Percentiles rank a stretch among this genome's conserved stretches.
These are phyloP conservation scores for Entelurus aequoreus DNA, from an alignment of 2,113 vertebrate genomes.

Conservation along the genomic window DNA sequence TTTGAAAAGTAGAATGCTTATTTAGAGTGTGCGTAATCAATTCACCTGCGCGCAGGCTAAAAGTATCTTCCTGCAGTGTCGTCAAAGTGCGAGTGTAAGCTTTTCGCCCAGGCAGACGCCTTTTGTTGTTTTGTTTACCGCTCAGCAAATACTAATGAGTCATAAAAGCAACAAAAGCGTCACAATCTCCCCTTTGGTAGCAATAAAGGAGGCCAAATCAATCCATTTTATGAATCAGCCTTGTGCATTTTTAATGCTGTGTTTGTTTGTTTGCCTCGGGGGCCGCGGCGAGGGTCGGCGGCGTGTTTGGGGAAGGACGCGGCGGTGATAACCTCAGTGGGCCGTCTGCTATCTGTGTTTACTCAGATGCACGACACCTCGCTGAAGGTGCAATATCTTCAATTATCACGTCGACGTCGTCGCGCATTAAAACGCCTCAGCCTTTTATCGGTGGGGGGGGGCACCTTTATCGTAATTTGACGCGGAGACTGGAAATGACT, in stretches of 20 bases:
- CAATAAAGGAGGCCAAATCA: conserved; percentile 66
- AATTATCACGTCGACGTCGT: conserved; percentile 52
- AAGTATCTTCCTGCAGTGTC: not conserved
- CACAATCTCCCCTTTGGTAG: conserved; percentile 64
- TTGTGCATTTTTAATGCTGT: conserved; percentile 73
- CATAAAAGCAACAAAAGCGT: conserved; percentile 61
- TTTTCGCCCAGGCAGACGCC: conserved; percentile 3
- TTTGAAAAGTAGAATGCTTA: too few relatives aligned
- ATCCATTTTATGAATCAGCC: conserved; percentile 72
- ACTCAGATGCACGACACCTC: conserved; percentile 64
- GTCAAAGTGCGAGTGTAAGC: not conserved
- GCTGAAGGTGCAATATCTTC: conserved; percentile 61
- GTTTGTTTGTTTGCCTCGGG: conserved; percentile 72
- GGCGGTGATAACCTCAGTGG: conserved; percentile 63
- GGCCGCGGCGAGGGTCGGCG: conserved; percentile 53
- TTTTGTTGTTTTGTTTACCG: conserved; percentile 55
- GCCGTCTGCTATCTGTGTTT: conserved; percentile 68
- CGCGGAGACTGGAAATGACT: conserved; percentile 55
- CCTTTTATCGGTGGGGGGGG: conserved; percentile 56
- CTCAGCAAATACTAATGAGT: conserved; percentile 64
- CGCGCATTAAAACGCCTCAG: conserved; percentile 58
- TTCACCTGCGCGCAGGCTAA: not conserved
- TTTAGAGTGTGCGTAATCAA: not conserved
- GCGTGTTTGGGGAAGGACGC: conserved; percentile 55
- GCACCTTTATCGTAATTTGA: conserved; percentile 52